A percentile compares a stretch with the other conserved stretches of the same genome.
These are phyloP conservation scores for Enteromius viviparus DNA, from an alignment of 2,797 vertebrate genomes.

Conservation along the genomic window DNA sequence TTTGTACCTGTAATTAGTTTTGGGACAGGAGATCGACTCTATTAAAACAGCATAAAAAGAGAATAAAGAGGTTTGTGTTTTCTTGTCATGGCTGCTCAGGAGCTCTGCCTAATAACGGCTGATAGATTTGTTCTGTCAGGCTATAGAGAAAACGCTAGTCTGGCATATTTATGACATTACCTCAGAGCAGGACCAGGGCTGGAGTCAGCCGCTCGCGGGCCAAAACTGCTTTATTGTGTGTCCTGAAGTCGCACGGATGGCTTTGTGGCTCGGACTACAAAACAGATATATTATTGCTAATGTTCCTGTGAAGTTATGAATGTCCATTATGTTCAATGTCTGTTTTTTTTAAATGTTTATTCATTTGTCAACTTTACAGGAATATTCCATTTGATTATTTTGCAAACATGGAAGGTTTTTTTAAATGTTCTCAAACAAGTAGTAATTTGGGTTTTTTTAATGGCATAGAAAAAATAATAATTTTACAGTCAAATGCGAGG, in stretches of 20 bases:
- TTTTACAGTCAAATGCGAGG: background rate
- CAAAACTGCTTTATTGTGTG: constrained; percentile 29
- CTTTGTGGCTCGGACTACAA: constrained; percentile 1
- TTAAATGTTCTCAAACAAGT: background rate
- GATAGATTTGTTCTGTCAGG: constrained; percentile 57
- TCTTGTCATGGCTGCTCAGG: constrained; percentile 34
- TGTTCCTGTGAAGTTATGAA: background rate
- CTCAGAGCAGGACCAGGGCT: constrained; percentile 28
- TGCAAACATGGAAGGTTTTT: background rate
- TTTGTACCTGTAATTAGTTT: constrained; percentile 64
- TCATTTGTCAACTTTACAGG: no score
- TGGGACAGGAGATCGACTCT: constrained; percentile 61
- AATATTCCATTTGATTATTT: background rate
- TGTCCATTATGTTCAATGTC: background rate
- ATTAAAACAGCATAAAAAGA: constrained; percentile 58
- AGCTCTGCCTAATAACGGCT: constrained; percentile 48
- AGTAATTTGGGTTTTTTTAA: no score
- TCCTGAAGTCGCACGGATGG: constrained; percentile 14
- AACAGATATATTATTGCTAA: constrained; percentile 1
- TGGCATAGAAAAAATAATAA: no score
- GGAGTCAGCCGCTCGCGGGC: constrained; percentile 31
- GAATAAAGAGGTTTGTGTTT: constrained; percentile 58
- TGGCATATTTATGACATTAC: constrained; percentile 58
- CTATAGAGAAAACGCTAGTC: constrained; percentile 39
- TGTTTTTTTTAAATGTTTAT: background rate